Percentiles rank a stretch among this genome's conserved stretches.
Conservation (phyloP, 2,888 invertebrate species). For the Acronicta aceris region DNA sequence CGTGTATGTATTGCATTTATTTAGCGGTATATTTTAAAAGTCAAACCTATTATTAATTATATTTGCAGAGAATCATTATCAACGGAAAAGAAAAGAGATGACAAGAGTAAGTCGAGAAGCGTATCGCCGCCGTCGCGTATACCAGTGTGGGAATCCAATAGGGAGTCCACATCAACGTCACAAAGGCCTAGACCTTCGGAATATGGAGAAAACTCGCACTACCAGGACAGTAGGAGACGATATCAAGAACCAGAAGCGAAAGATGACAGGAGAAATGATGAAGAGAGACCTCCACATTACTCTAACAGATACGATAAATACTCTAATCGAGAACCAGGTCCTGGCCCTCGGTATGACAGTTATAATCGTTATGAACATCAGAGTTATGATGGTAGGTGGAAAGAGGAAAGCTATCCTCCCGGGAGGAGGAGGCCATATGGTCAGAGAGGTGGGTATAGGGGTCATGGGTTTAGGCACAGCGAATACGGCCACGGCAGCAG, state of each 20-base stretch:
- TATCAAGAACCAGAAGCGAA: constrained; percentile 57
- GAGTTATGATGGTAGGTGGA: constrained; percentile 62
- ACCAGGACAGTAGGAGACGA: constrained; percentile 53
- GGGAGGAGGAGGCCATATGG: constrained; percentile 67
- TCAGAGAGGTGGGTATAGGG: constrained; percentile 68
- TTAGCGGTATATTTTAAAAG: background rate
- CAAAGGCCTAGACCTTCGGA: constrained; percentile 59
- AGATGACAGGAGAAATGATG: constrained; percentile 56
- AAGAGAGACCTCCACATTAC: constrained; percentile 52
- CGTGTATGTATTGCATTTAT: background rate
- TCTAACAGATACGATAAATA: constrained; percentile 64
- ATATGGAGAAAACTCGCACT: constrained; percentile 56
- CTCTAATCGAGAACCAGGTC: constrained; percentile 48
- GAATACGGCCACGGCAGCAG: constrained; percentile 54
- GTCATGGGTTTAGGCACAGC: constrained; percentile 55
- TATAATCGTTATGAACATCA: constrained; percentile 52
- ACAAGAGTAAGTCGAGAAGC: constrained; percentile 69
- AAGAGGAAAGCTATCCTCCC: constrained; percentile 56
- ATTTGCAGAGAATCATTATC: constrained; percentile 71
- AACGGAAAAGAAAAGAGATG: constrained; percentile 66
- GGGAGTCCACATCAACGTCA: constrained; percentile 58
- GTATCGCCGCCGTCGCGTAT: constrained; percentile 74
- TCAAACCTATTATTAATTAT: background rate
- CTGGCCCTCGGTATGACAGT: constrained; percentile 37
- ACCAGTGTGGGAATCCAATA: constrained; percentile 73